Conservation (phyloP, 2,113 vertebrate species). For the Cyanistes caeruleus region DNA sequence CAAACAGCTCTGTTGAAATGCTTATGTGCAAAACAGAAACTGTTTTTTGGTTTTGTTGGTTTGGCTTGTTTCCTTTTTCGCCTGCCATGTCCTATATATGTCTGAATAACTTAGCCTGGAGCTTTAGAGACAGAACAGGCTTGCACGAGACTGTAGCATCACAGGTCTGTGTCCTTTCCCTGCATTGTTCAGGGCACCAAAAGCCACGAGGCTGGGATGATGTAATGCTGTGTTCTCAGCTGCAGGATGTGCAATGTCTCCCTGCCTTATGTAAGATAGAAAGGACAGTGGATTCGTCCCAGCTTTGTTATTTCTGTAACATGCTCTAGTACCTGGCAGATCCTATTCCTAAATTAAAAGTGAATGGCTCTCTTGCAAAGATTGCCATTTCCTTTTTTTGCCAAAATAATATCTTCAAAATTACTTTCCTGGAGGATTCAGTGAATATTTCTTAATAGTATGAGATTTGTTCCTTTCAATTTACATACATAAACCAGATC, state of each 20-base stretch:
- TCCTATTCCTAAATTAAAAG: slow-evolving; percentile 9
- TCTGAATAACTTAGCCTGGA: not conserved
- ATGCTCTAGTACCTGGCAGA: not conserved
- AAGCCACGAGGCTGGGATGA: not conserved
- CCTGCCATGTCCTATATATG: not conserved
- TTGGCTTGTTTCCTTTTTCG: not conserved
- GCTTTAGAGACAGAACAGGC: not conserved
- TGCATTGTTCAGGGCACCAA: not conserved
- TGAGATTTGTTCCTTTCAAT: not conserved
- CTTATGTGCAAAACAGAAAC: not conserved
- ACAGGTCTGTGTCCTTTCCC: not conserved
- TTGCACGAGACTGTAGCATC: not conserved
- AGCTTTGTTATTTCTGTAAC: not conserved
- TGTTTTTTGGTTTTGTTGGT: not conserved
- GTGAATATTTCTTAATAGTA: not conserved
- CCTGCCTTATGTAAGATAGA: not conserved
- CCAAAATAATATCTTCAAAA: not conserved
- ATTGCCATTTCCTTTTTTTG: not conserved
- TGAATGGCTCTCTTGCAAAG: not conserved
- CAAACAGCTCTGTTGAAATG: not conserved
- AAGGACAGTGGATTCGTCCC: not conserved
- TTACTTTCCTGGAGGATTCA: not conserved
- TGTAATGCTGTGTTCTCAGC: not conserved
- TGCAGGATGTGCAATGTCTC: not conserved
- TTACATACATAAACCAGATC: not conserved